Conservation (phyloP, 2,888 invertebrate genomes). For the Neoscelio sp. region DNA sequence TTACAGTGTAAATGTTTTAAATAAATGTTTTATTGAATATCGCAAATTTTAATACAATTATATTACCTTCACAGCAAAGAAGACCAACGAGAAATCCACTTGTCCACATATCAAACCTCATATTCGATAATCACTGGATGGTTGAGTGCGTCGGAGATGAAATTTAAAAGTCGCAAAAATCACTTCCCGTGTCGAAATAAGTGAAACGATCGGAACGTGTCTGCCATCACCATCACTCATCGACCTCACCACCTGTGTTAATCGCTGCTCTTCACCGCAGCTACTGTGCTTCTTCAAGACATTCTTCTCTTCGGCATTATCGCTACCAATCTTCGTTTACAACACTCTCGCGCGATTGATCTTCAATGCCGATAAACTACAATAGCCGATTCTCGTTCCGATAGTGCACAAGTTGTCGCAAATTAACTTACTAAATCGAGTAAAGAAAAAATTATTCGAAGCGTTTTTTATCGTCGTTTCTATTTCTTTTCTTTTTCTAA, state of each 20-base stretch:
- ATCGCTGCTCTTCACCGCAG: slow-evolving; percentile 58
- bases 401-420: background rate
- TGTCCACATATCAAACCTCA: slow-evolving; percentile 66
- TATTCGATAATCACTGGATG: slow-evolving; percentile 40
- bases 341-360: slow-evolving; percentile 21
- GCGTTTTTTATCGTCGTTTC: background rate
- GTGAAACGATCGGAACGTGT: slow-evolving; percentile 70
- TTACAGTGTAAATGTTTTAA: too few species aligned
- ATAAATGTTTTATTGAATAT: background rate
- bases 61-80: slow-evolving; percentile 71
- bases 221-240: slow-evolving; percentile 79
- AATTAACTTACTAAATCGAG: background rate
- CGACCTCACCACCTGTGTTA: slow-evolving; percentile 71
- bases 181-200: slow-evolving; percentile 67
- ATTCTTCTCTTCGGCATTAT: slow-evolving; percentile 44
- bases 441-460: background rate
- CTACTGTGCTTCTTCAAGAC: slow-evolving; percentile 48
- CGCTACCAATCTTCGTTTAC: slow-evolving; percentile 13
- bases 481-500: slow-evolving; percentile 5
- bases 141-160: slow-evolving; percentile 32
- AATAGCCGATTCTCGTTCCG: background rate
- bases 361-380: slow-evolving; percentile 9
- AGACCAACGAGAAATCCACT: slow-evolving; percentile 65
- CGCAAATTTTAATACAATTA: slow-evolving; percentile 2
- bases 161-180: slow-evolving; percentile 56